Percentiles rank a stretch among this genome's conserved stretches.
Evolutionary conservation across 2,888 invertebrate genomes (phyloP).

Genomic region (Orthosia cruda): DNA sequence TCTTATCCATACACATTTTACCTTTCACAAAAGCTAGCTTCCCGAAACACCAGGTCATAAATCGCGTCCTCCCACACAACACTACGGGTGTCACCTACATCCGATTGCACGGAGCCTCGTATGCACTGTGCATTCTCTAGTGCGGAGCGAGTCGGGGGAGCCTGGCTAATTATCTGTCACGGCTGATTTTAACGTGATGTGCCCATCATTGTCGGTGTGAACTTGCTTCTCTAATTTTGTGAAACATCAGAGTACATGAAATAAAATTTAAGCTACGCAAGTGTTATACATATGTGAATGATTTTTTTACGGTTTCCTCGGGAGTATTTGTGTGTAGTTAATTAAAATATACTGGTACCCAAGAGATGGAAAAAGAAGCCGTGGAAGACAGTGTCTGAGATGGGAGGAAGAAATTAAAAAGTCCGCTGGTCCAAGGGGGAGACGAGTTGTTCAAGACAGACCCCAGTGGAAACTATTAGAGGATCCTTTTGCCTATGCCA

Average conservation of each 20-base stretch:
- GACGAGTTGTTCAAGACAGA: too few relatives aligned
- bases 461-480: too few relatives aligned
- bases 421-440: too few relatives aligned
- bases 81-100: conserved; percentile 38
- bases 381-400: too few relatives aligned
- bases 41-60: not conserved
- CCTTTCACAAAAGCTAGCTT: not conserved
- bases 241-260: not conserved
- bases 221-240: conserved; percentile 1
- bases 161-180: conserved; percentile 65
- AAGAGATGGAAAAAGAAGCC: too few relatives aligned
- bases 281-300: too few relatives aligned
- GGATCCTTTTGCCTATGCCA: too few relatives aligned
- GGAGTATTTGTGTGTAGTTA: too few relatives aligned
- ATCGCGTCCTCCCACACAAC: conserved; percentile 3
- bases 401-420: too few relatives aligned
- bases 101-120: conserved; percentile 17
- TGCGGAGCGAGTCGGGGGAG: conserved; percentile 42
- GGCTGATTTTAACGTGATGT: conserved; percentile 42
- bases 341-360: too few relatives aligned
- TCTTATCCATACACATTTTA: not conserved
- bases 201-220: conserved; percentile 35
- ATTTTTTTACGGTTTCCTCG: too few relatives aligned
- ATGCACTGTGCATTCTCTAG: conserved; percentile 46
- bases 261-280: too few relatives aligned